These are phyloP conservation scores for Zophobas morio DNA, from an alignment of 1,140 invertebrate genomes.

Conservation along the genomic window DNA sequence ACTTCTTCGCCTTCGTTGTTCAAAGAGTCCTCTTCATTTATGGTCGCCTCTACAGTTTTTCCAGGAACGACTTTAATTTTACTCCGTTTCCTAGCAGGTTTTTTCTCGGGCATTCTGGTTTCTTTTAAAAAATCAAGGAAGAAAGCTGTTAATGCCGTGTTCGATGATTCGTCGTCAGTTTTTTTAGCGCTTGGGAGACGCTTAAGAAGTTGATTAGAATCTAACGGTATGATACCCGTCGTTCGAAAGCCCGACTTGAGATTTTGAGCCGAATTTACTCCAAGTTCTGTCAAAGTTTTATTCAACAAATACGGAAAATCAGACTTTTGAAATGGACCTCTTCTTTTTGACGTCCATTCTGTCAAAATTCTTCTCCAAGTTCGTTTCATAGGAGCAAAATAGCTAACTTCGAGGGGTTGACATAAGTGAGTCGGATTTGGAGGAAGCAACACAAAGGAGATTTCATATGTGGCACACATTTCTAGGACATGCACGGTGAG, in stretches of 20 bases:
- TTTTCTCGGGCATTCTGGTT: too few relatives aligned
- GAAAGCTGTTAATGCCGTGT: too few relatives aligned
- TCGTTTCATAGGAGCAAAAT: neutral
- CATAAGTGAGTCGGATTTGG: neutral
- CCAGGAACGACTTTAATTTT: too few relatives aligned
- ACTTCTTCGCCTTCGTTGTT: too few relatives aligned
- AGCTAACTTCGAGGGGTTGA: neutral
- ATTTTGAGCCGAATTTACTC: neutral
- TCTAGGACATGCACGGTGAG: neutral
- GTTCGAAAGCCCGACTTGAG: neutral
- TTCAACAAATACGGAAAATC: neutral
- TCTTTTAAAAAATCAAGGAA: too few relatives aligned
- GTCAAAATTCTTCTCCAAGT: neutral
- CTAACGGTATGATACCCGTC: neutral
- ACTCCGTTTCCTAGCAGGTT: too few relatives aligned
- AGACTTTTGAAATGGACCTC: too few relatives aligned
- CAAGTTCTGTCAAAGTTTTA: neutral
- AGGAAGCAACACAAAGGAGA: neutral
- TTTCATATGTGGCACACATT: neutral
- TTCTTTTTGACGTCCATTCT: neutral
- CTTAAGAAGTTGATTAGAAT: neutral
- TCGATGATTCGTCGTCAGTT: too few relatives aligned
- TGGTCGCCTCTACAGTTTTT: too few relatives aligned
- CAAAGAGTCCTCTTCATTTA: too few relatives aligned
- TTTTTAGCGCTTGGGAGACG: neutral